Evolutionary conservation across 2,113 vertebrate genomes (phyloP).

Genomic region (Python bivittatus): DNA sequence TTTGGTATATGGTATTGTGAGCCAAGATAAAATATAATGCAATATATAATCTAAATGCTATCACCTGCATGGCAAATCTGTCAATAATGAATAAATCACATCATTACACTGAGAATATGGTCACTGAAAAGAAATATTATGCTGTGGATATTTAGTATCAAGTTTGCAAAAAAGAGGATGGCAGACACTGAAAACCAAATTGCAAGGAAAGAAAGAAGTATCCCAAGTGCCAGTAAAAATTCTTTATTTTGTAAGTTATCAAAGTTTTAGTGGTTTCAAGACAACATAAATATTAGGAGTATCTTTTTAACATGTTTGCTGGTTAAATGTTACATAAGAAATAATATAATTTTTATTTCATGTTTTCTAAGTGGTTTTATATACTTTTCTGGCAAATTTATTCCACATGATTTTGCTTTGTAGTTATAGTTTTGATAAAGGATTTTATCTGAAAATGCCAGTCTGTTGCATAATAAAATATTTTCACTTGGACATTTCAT

Average conservation of each 20-base stretch:
- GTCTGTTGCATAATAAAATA: neutral
- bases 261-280: neutral
- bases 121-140: neutral
- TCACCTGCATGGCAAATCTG: neutral
- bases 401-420: neutral
- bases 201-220: neutral
- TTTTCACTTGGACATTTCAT: neutral
- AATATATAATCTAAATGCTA: neutral
- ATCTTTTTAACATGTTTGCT: neutral
- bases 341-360: neutral
- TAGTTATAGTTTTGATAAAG: neutral
- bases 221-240: neutral
- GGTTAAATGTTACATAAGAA: neutral
- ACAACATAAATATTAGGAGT: neutral
- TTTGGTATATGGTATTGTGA: neutral
- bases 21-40: neutral
- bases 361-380: neutral
- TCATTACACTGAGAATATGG: neutral
- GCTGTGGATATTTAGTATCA: slow-evolving; percentile 20
- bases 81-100: slow-evolving; percentile 22
- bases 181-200: neutral
- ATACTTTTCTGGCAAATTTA: neutral
- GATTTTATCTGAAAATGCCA: neutral
- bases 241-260: neutral
- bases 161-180: neutral